Base-by-base conservation (phyloP, 92 coral and sea anemone genomes). In the Phenganax subtilis region DNA sequence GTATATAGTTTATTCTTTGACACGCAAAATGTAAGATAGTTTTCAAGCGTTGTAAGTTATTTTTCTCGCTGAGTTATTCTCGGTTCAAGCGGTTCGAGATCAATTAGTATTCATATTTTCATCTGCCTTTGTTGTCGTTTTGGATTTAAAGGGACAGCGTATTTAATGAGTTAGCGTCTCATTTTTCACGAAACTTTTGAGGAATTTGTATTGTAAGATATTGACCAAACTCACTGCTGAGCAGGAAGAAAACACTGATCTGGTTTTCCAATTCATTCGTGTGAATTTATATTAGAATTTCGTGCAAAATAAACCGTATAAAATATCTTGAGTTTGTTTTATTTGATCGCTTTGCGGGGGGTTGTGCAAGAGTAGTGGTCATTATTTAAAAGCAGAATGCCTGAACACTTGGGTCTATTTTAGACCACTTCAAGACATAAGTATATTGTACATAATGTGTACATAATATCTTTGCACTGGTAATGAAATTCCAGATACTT, bases 1-100 rank as follows among this genome's bases (percentile, higher is more conserved):
- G 69, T 79, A 79, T 7, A 63, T 30, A 64, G 58, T 51, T 14
- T 11, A 61, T 67, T 79, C 60, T 73, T 51, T 65, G 69, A 29
- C 64, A 58, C 64, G 52, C 74, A n/a, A 63, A 79, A 79, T 79
- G 83, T 79, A 79, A 76, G 83, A 79, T 79, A 79, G 83, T 63
- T 65, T 59, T 58, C 55, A 59, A 59, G 31, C 51, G 7, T 8
- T 57, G 47, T 76, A 76, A 79, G 83, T 65, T 79, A 77, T 77
- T 64, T 47, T n/a, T 37, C 47, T 37, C 52, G 57, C 61, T 61
- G 83, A 79, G 82, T 77, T 77, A 0, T 77, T 59, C 30, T 60
- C 82, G 82, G 68, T 20, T n/a, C 17, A 14, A 7, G 27, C 70
- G 65, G 65, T 59, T 44, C 10, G 47, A 15, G 15, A 17, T 10